Percentiles rank a stretch among this genome's conserved stretches.
Evolutionary conservation across 2,113 vertebrate species (phyloP).

Genomic region (Upupa epops): DNA sequence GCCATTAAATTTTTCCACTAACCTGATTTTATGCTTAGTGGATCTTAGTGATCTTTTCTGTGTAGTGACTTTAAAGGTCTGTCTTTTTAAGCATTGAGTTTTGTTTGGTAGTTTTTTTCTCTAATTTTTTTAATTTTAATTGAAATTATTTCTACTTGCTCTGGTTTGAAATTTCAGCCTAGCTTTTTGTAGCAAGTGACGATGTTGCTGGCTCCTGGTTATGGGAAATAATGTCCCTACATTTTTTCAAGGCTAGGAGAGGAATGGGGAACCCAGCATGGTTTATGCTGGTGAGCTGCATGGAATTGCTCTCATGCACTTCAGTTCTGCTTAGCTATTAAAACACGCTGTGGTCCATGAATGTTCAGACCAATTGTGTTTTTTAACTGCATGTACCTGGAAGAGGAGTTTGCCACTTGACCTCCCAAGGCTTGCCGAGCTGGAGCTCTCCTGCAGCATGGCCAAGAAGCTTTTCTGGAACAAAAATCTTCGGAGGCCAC

Average conservation of each 20-base stretch:
- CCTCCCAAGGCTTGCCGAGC: neutral
- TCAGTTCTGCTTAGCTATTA: neutral
- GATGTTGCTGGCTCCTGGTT: neutral
- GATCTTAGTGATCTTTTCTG: neutral
- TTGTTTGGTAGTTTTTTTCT: neutral
- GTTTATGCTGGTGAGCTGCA: neutral
- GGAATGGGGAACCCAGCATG: neutral
- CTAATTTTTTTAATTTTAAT: neutral
- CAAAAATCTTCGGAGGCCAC: neutral
- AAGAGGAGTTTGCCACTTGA: neutral
- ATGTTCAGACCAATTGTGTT: neutral
- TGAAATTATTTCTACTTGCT: constrained; percentile 5
- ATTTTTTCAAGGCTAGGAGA: neutral
- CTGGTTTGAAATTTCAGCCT: neutral
- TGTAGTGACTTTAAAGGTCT: neutral
- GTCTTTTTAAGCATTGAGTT: neutral
- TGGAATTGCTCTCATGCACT: neutral
- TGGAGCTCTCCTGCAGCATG: neutral
- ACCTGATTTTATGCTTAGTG: constrained; percentile 24
- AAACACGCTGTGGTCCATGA: neutral
- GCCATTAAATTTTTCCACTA: constrained; percentile 35
- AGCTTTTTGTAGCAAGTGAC: neutral
- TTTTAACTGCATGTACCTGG: neutral
- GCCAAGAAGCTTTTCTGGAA: neutral
- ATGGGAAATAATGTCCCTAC: neutral